Evolutionary conservation across 2,113 vertebrate genomes (phyloP), one percentile per base, ranked within the genome.

Genomic region (Cryptotis parvus): DNA sequence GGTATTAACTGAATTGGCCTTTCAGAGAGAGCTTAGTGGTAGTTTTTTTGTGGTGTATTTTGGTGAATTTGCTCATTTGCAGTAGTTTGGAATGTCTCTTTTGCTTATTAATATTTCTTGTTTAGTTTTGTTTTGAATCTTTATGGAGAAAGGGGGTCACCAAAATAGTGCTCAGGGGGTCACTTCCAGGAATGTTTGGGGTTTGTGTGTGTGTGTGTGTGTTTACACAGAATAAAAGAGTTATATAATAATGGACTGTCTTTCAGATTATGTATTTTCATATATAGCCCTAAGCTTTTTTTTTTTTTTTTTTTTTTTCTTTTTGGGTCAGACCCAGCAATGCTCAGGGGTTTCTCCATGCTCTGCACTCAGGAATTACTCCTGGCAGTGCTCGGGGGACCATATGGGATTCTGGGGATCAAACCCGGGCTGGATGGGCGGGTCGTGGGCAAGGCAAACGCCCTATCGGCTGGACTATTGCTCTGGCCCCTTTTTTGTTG

Each of bases 61-160:
- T 74, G 74, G 20, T 88, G 33, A 78, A 33, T 91, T 75, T 87
- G 49, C 52, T 88, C 82, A 83, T 85, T 55, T 93, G 39, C 58
- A 82, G 1, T 90, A 66, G 79, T 90, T 88, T 78, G 22, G 2
- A 33, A 55, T 52, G 85, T 93, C 2, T 41, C 0, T 91, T 92
- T 77, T 85, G 3, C 82, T 72, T 80, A 58, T 58, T 70, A 68
- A 88, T 9, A 29, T 52, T 1, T 90, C 84, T 91, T 75, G 1
- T 55, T 88, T 76, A 79, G 66, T 76, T 96, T 33, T 43, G 5
- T 85, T 85, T 39, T 39, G 35, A 81, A 69, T 91, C 31, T 75
- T 72, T 11, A 49, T 49, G 14, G 10, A 14, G 45, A 14, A 49
- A 6, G 9, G 45, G 14, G 45, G 45, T 10, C 43, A 49, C 45